These are phyloP conservation scores for Cherax quadricarinatus DNA, from an alignment of 1,140 invertebrate species.

Conservation along the genomic window DNA sequence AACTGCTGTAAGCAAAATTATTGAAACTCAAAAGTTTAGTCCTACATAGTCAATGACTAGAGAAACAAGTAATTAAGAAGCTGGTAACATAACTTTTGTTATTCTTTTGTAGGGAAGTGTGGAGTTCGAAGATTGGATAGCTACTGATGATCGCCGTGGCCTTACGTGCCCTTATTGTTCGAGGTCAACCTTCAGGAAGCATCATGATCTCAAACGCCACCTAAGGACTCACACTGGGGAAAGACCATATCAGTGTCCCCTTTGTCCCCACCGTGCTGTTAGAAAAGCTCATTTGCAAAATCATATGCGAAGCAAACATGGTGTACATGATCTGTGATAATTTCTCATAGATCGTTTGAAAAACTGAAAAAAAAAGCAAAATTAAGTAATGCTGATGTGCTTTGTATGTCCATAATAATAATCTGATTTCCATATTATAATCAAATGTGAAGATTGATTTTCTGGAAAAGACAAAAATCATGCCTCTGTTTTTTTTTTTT, in stretches of 20 bases:
- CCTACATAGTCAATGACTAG: neutral
- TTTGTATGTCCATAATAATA: neutral
- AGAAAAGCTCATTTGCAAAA: conserved; percentile 35
- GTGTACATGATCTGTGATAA: conserved; percentile 14
- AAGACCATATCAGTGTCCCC: neutral
- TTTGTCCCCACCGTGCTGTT: conserved; percentile 12
- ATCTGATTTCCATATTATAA: neutral
- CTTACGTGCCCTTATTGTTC: conserved; percentile 33
- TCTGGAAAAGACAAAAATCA: neutral
- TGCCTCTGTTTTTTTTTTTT: neutral
- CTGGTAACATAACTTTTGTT: conserved; percentile 23
- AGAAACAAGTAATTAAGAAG: neutral
- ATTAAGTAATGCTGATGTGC: neutral
- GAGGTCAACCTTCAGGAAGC: conserved; percentile 43
- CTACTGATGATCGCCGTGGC: conserved; percentile 28
- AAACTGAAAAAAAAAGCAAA: conserved; percentile 4
- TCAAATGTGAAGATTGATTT: conserved; percentile 3
- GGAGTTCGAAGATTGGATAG: conserved; percentile 28
- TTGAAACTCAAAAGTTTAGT: neutral
- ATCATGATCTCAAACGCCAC: conserved; percentile 35
- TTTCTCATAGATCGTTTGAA: neutral
- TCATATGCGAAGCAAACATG: conserved; percentile 31
- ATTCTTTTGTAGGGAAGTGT: conserved; percentile 36
- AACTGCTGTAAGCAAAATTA: neutral
- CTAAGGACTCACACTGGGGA: conserved; percentile 17